Conservation (phyloP, 2,113 vertebrate genomes). For the Campylomormyrus numenius region DNA sequence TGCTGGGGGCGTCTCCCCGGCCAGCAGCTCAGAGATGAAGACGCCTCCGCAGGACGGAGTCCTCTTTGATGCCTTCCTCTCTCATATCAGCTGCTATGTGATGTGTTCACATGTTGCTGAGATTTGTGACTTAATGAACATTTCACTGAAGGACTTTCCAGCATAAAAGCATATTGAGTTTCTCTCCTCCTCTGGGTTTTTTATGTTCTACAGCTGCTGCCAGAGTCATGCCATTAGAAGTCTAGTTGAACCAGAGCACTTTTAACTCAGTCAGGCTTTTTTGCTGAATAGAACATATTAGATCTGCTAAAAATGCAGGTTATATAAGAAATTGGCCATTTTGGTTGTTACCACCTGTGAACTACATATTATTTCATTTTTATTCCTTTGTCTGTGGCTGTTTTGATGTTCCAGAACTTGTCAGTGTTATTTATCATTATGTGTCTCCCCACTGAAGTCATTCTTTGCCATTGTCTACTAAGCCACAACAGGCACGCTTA, state of each 20-base stretch:
- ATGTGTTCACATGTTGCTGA: constrained; percentile 22
- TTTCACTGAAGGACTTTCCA: constrained; percentile 23
- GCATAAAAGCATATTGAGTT: constrained; percentile 26
- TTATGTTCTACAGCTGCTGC: constrained; percentile 32
- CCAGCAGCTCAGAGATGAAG: constrained; percentile 22
- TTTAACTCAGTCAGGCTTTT: constrained; percentile 32
- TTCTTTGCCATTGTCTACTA: constrained; percentile 1
- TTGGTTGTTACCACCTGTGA: constrained; percentile 43
- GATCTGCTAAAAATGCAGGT: constrained; percentile 41
- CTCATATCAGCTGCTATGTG: constrained; percentile 21
- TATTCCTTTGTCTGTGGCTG: constrained; percentile 44
- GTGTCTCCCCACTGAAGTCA: constrained; percentile 51
- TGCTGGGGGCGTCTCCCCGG: neutral
- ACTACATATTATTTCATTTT: constrained; percentile 48
- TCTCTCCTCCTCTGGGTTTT: constrained; percentile 27
- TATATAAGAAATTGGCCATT: constrained; percentile 44
- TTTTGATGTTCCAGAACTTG: constrained; percentile 55
- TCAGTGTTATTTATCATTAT: constrained; percentile 58
- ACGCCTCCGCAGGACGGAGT: constrained; percentile 1
- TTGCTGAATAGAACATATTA: constrained; percentile 34
- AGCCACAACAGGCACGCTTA: neutral
- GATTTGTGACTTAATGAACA: constrained; percentile 32
- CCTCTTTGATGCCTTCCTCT: constrained; percentile 15
- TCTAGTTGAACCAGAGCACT: constrained; percentile 21
- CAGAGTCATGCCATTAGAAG: constrained; percentile 15